Evolutionary conservation across 2,797 vertebrate genomes (phyloP).

Genomic region (Cyclura pinguis): DNA sequence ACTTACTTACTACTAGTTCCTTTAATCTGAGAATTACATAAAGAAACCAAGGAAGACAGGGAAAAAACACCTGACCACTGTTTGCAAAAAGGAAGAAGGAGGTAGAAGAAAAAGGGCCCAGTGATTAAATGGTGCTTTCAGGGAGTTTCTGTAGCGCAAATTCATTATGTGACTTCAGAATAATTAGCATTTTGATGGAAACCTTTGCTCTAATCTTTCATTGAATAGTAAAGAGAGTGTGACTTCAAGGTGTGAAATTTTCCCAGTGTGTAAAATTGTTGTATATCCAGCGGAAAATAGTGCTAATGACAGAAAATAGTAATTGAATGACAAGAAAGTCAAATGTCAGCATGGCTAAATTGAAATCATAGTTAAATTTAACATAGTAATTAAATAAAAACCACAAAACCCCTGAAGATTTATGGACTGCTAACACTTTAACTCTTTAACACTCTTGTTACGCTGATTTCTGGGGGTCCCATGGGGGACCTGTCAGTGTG

Average conservation of each 20-base stretch:
- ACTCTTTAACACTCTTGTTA: slow-evolving; percentile 11
- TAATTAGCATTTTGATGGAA: slow-evolving; percentile 36
- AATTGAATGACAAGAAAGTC: slow-evolving; percentile 26
- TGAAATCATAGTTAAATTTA: slow-evolving; percentile 30
- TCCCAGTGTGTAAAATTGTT: not conserved
- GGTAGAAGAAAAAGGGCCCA: not conserved
- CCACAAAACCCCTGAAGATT: slow-evolving; percentile 19
- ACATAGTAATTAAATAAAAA: slow-evolving; percentile 32
- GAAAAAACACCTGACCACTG: not conserved
- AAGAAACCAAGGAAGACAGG: slow-evolving; percentile 11
- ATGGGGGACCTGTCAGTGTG: too few species aligned
- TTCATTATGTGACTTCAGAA: not conserved
- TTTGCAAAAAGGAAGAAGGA: not conserved
- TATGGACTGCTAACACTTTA: not conserved
- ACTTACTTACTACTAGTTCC: not conserved
- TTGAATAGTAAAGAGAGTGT: slow-evolving; percentile 29
- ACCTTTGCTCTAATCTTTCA: slow-evolving; percentile 22
- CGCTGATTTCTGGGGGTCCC: too few species aligned
- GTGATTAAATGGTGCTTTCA: slow-evolving; percentile 27
- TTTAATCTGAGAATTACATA: not conserved
- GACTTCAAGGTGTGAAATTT: not conserved
- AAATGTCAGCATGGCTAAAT: not conserved
- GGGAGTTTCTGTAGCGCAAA: not conserved
- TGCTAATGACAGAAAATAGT: slow-evolving; percentile 3
- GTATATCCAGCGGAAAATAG: rapidly evolving